These are phyloP conservation scores for Caenorhabditis sp. DNA, from an alignment of 2,888 invertebrate genomes.

Conservation along the genomic window DNA sequence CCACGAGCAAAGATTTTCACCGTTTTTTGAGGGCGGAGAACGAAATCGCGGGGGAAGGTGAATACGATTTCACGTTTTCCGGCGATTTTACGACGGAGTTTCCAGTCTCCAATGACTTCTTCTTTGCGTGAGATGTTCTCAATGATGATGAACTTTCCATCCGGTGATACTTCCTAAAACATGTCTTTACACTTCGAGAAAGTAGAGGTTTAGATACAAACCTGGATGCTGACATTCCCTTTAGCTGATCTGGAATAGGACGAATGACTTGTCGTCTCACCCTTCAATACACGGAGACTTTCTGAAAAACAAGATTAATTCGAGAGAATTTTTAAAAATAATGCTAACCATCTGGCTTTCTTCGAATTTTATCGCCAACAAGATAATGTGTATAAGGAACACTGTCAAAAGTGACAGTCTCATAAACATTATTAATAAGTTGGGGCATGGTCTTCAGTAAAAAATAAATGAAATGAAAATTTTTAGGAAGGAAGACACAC, in stretches of 20 bases:
- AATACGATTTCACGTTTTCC: conserved; percentile 67
- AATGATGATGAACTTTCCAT: conserved; percentile 73
- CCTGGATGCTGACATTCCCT: conserved; percentile 73
- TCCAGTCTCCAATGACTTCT: conserved; percentile 72
- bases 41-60: conserved; percentile 60
- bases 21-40: conserved; percentile 59
- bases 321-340: not conserved
- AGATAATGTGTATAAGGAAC: conserved; percentile 40
- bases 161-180: conserved; percentile 72
- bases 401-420: conserved; percentile 39
- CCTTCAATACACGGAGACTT: conserved; percentile 61
- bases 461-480: conserved; percentile 14
- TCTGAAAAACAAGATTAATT: conserved; percentile 16
- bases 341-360: conserved; percentile 35
- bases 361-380: conserved; percentile 37
- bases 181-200: not conserved
- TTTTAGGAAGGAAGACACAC: conserved; percentile 19
- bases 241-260: conserved; percentile 74
- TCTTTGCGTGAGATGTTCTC: conserved; percentile 70
- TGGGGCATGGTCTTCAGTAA: conserved; percentile 23
- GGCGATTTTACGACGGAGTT: conserved; percentile 71
- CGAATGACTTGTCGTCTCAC: conserved; percentile 74
- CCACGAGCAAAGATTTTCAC: conserved; percentile 70
- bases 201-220: conserved; percentile 6
- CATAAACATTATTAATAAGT: conserved; percentile 25